Conservation (phyloP, 1,140 invertebrate genomes). For the Trachelipus rathkii region DNA sequence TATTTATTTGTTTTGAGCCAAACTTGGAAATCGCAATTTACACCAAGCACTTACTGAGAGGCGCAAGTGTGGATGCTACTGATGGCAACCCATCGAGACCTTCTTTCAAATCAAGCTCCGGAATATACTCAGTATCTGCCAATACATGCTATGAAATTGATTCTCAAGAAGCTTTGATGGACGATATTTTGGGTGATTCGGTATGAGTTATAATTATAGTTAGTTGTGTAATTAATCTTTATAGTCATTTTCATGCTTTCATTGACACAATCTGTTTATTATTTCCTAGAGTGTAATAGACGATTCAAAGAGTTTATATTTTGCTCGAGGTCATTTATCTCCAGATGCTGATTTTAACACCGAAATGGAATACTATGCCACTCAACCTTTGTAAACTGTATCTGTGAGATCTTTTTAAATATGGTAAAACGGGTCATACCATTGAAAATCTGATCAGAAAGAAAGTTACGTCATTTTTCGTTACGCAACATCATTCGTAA, state of each 20-base stretch:
- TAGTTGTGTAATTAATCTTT: too few species aligned
- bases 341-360: background rate
- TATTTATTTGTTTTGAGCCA: slow-evolving; percentile 14
- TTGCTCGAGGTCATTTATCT: background rate
- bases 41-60: slow-evolving; percentile 6
- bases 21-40: slow-evolving; percentile 12
- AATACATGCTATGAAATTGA: slow-evolving; percentile 16
- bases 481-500: background rate
- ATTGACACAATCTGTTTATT: too few species aligned
- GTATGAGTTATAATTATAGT: background rate
- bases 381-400: too few species aligned
- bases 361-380: background rate
- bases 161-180: slow-evolving; percentile 7
- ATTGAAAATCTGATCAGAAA: too few species aligned
- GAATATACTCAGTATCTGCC: slow-evolving; percentile 27
- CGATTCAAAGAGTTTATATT: background rate
- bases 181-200: slow-evolving; percentile 6
- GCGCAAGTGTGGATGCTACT: slow-evolving; percentile 27
- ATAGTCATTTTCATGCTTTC: too few species aligned
- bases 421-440: too few species aligned
- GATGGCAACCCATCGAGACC: slow-evolving; percentile 21
- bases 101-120: slow-evolving; percentile 25
- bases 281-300: too few species aligned
- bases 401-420: too few species aligned
- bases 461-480: background rate